Conservation (phyloP, 2,113 vertebrate genomes). For the Hiodon alosoides region DNA sequence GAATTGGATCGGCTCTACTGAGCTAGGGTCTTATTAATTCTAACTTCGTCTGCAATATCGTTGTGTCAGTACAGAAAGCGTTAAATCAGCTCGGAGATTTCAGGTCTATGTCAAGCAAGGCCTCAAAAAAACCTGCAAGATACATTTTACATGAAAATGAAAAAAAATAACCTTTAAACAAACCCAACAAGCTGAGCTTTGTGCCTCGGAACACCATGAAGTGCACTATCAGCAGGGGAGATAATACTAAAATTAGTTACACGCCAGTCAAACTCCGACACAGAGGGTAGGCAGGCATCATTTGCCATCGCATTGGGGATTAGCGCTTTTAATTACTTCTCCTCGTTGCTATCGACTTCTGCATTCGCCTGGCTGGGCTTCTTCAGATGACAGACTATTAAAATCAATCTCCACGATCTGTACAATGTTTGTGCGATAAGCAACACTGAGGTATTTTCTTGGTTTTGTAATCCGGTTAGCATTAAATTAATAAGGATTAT, state of each 20-base stretch:
- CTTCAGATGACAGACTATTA: conserved; percentile 44
- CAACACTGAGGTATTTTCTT: conserved; percentile 34
- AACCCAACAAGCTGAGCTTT: conserved; percentile 2
- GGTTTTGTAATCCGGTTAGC: conserved; percentile 49
- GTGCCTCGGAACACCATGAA: neutral
- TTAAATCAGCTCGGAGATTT: conserved; percentile 4
- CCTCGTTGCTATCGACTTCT: conserved; percentile 46
- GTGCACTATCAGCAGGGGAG: conserved; percentile 5
- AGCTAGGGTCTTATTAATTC: neutral
- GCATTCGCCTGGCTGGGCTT: conserved; percentile 39
- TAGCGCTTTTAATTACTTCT: conserved; percentile 55
- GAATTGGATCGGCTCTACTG: neutral
- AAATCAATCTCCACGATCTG: conserved; percentile 45
- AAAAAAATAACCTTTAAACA: conserved; percentile 11
- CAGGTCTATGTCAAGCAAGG: neutral
- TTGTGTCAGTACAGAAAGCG: neutral
- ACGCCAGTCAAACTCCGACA: neutral
- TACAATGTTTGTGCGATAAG: conserved; percentile 43
- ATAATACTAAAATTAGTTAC: conserved; percentile 5
- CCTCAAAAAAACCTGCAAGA: neutral
- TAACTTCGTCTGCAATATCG: neutral
- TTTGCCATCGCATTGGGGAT: conserved; percentile 41
- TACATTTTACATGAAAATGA: conserved; percentile 9
- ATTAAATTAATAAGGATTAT: conserved; percentile 43
- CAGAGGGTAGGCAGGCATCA: conserved; percentile 27